Percentiles rank a stretch among this genome's conserved stretches.
Conservation (phyloP, 2,113 vertebrate species). For the Plotosus lineatus region DNA sequence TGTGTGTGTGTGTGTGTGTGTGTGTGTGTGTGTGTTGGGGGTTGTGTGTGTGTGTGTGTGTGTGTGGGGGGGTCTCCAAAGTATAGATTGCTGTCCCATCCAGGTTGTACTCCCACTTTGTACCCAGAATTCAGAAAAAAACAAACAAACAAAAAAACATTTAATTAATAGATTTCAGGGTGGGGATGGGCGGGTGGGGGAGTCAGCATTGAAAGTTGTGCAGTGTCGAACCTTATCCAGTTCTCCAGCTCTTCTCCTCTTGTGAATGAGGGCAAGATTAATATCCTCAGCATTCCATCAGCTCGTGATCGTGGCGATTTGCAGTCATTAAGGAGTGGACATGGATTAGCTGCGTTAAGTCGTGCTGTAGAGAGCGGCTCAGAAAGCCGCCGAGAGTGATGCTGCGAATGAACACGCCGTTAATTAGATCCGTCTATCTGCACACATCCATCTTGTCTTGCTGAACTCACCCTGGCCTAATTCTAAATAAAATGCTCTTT, state of each 20-base stretch:
- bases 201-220: too few relatives aligned
- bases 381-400: slow-evolving; percentile 53
- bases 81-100: not conserved
- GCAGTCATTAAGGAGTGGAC: slow-evolving; percentile 63
- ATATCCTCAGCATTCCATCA: slow-evolving; percentile 51
- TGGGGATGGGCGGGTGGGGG: too few relatives aligned
- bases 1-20: too few relatives aligned
- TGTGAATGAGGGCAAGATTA: slow-evolving; percentile 40
- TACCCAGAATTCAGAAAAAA: not conserved
- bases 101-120: not conserved
- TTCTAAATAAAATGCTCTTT: slow-evolving; percentile 75
- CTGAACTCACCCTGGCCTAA: slow-evolving; percentile 53
- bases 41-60: not conserved
- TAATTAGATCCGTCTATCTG: slow-evolving; percentile 75
- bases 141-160: not conserved
- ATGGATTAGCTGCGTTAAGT: slow-evolving; percentile 61
- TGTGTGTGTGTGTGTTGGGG: too few relatives aligned
- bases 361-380: slow-evolving; percentile 50
- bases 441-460: slow-evolving; percentile 65
- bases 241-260: slow-evolving; percentile 5
- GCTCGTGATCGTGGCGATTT: slow-evolving; percentile 48
- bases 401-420: slow-evolving; percentile 40
- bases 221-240: too few relatives aligned
- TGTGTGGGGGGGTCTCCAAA: not conserved
- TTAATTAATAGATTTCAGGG: too few relatives aligned